Evolutionary conservation across 2,888 invertebrate species (phyloP).

Genomic region (Drosophila robusta): DNA sequence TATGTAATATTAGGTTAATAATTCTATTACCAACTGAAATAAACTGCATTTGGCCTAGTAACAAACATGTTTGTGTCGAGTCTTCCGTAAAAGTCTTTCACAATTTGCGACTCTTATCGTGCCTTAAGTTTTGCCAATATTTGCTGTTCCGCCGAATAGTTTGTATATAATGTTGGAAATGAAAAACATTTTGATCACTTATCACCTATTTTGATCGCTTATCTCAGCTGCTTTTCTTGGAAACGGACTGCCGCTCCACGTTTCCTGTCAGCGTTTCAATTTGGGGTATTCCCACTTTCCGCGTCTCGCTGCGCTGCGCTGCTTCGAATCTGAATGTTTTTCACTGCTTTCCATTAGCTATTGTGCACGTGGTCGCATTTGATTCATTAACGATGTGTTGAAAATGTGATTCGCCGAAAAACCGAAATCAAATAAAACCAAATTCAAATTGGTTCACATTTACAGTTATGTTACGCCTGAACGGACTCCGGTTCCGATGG

Average conservation of each 20-base stretch:
- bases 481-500: constrained; percentile 24
- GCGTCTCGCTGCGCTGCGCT: background rate
- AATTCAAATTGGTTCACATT: constrained; percentile 63
- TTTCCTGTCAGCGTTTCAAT: constrained; percentile 3
- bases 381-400: constrained; percentile 67
- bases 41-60: background rate
- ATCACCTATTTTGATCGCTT: constrained; percentile 14
- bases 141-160: constrained; percentile 5
- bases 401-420: constrained; percentile 51
- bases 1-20: background rate
- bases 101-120: constrained; percentile 34
- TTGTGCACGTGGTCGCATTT: constrained; percentile 12
- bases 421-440: too few relatives aligned
- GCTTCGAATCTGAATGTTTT: background rate
- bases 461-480: constrained; percentile 53
- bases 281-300: constrained; percentile 19
- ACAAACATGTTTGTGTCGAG: background rate
- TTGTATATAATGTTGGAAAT: constrained; percentile 8
- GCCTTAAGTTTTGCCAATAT: constrained; percentile 14
- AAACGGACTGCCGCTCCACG: constrained; percentile 18
- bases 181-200: constrained; percentile 33
- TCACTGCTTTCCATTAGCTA: constrained; percentile 19
- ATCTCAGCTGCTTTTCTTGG: constrained; percentile 17
- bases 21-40: too few relatives aligned
- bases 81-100: background rate